Evolutionary conservation across 1,140 invertebrate genomes (phyloP), one percentile per base, ranked within the genome.

Genomic region (Macrotrachela quadricornifera): DNA sequence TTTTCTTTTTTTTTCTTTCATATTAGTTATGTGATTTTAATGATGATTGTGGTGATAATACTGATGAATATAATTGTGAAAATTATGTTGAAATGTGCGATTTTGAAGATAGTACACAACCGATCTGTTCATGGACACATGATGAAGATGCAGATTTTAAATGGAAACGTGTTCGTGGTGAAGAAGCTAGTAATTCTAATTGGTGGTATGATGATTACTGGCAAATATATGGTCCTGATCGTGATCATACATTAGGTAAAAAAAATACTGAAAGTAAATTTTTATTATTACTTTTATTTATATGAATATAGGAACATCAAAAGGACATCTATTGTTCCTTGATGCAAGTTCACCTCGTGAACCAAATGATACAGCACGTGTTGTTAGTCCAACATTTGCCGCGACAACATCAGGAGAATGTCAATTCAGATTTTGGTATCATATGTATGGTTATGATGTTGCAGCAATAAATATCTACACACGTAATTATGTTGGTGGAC

Each of bases 391-490:
- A 30, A 44, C 46, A n/a, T 47, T 53, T 37, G 46, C 46, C 18
- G 44, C 51, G 17, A n/a, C 17, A 10, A 21, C 17, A 16, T 37
- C 16, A 6, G 17, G 45, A 6, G 39, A 9, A 16, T 53, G 51
- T 37, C 38, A 44, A 44, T 53, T 53, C n/a, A 40, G 51, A 53
- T 46, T 53, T 37, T 53, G 51, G 51, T 53, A 53, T 16, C 46
- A 37, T 47, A 16, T 53, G 12, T 10, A 18, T 15, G 44, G 13
- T 40, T 47, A 52, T 52, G 44, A 45, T 44, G 14, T 44, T 6
- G 37, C 41, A 1, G 41, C 43, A 15, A 12, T 51, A 12, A 51
- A 51, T 21, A 21, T 51, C 12, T 45, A 44, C 15, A 51, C 44
- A 15, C 41, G 49, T 15, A 51, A 41, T 37, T 16, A 44, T 11